Percentiles rank a stretch among this genome's conserved stretches.
Conservation (phyloP, 1,140 invertebrate species). For the Caligus rogercresseyi region DNA sequence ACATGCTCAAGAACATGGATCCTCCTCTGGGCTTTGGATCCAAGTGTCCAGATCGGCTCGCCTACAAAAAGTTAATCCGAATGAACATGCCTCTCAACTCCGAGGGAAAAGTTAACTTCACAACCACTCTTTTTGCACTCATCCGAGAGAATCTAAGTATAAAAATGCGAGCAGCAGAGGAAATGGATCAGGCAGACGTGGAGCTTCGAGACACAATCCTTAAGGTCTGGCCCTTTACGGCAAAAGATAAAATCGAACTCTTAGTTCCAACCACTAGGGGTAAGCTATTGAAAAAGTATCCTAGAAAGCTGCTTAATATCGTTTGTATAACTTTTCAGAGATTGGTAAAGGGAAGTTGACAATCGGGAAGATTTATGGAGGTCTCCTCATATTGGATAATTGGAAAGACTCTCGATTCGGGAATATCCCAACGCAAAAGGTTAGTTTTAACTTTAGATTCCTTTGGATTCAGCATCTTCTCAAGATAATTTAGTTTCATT, state of each 20-base stretch:
- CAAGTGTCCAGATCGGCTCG: conserved; percentile 42
- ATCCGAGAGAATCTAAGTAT: conserved; percentile 96
- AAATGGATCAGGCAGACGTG: conserved; percentile 97
- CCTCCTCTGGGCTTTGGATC: conserved; percentile 44
- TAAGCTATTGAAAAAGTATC: conserved; percentile 27
- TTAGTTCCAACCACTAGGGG: conserved; percentile 76
- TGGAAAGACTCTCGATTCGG: conserved; percentile 82
- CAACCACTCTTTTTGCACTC: conserved; percentile 92
- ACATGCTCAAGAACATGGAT: conserved; percentile 43
- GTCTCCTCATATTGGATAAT: conserved; percentile 87
- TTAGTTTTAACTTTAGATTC: too few species aligned
- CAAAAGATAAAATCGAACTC: conserved; percentile 87
- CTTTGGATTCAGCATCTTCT: too few species aligned
- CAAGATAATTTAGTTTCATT: too few species aligned
- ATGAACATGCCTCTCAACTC: conserved; percentile 43
- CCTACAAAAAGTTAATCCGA: conserved; percentile 40
- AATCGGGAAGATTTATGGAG: conserved; percentile 96
- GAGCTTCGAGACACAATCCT: conserved; percentile 88
- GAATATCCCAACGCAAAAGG: conserved; percentile 13
- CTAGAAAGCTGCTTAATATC: too few species aligned
- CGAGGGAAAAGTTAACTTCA: conserved; percentile 50
- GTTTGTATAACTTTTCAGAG: conserved; percentile 39
- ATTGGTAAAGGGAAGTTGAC: conserved; percentile 70
- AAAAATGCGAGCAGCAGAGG: conserved; percentile 92
- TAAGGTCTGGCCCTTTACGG: conserved; percentile 95